Base-by-base conservation (phyloP, 1,140 invertebrate genomes). In the Eciton burchellii region DNA sequence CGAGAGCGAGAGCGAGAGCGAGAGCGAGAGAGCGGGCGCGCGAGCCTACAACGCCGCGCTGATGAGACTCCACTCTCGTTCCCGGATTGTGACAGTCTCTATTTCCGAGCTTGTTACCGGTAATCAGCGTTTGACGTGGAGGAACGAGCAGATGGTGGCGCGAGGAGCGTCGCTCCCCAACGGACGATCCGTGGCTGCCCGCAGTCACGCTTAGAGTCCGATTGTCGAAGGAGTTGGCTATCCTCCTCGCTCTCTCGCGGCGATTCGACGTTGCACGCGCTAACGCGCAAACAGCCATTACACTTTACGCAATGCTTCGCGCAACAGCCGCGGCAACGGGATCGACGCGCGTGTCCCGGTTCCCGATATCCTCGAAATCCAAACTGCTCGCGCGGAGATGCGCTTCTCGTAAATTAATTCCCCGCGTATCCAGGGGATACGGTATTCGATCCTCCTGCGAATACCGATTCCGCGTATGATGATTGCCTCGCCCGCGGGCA, bases 21-120 rank as follows among this genome's bases (percentile, higher is more conserved):
- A 35, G 54, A 54, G 47, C 24, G 56, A 41, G 41, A 16, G n/a
- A n/a, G n/a, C n/a, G n/a, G n/a, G 26, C 60, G 11, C 65, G 73
- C 52, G 62, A 35, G 71, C 41, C 49, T 63, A 54, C 70, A 63
- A 57, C 59, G 57, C 72, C 72, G 81, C 57, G 62, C 57, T 87
- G 85, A 87, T 52, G 84, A 86, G 81, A 86, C 66, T 57, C 70
- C 66, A 14, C 35, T 79, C 74, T 43, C 63, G 63, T 79, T 79
- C 74, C 74, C 41, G 63, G 74, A 57, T 70, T 79, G 74, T 79
- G 74, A 79, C 74, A 79, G 74, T 79, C 74, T 79, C 74, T 70
- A 79, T 79, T 81, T 81, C 73, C 70, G 59, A 73, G 70, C 70
- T 71, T 73, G 66, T 81, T 73, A 59, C 70, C 77, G 77, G 57